A percentile compares a stretch with the other conserved stretches of the same genome.
phyloP scores from a whole-genome alignment of 2,113 vertebrate species.

The Ptilorrhoa leucosticta region DNA sequence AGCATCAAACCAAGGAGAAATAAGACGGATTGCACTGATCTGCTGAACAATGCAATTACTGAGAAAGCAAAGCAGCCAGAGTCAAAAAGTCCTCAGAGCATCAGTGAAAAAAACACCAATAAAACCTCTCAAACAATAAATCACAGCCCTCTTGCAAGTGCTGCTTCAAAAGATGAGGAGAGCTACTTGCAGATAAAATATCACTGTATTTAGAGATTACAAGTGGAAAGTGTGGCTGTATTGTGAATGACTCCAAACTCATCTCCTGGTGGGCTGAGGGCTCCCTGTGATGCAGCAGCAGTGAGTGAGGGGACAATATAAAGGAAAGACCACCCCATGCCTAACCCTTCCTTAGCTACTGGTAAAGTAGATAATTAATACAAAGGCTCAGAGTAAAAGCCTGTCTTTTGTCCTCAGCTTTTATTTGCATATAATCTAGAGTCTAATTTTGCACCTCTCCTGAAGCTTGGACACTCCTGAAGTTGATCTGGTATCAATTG shows the following conservation, averaged over 20 bases:
- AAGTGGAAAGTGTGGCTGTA: not conserved
- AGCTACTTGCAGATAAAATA: conserved; percentile 3
- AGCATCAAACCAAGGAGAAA: not conserved
- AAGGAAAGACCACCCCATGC: not conserved
- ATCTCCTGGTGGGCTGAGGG: not conserved
- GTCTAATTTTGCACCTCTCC: not conserved
- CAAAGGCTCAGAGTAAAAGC: not conserved
- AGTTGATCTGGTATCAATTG: accelerated
- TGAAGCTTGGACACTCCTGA: not conserved
- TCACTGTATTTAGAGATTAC: not conserved
- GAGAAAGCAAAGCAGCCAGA: not conserved
- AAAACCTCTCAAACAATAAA: conserved; percentile 9
- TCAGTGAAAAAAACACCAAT: not conserved
- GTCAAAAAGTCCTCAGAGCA: not conserved
- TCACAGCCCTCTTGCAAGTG: not conserved
- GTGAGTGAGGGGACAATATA: not conserved
- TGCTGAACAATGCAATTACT: conserved; percentile 21
- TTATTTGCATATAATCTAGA: not conserved
- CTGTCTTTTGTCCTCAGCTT: not conserved
- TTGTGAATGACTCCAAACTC: not conserved
- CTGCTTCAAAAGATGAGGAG: not conserved
- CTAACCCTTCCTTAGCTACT: not conserved
- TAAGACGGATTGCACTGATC: not conserved
- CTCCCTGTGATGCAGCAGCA: not conserved
- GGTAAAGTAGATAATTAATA: not conserved